phyloP scores from a whole-genome alignment of 2,888 invertebrate species.

The Cheilosia grossa region DNA sequence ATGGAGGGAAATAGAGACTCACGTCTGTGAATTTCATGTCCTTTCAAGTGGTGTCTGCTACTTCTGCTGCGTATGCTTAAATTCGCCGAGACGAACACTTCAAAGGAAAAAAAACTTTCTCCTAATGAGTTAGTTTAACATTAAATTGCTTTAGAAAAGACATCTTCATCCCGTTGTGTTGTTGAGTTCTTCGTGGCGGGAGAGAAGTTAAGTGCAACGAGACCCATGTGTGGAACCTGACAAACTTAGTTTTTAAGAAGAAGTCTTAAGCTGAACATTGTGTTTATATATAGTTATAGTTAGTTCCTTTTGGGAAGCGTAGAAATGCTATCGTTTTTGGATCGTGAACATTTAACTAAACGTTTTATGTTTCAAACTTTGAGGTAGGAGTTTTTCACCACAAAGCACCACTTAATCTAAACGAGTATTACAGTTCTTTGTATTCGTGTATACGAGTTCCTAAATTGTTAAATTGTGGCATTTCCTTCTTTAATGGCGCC shows the following conservation, averaged over 20 bases:
- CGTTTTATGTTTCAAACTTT: constrained; percentile 2
- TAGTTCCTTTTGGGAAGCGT: not conserved
- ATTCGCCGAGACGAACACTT: constrained; percentile 13
- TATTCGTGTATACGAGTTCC: too few relatives aligned
- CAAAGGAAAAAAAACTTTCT: constrained; percentile 35
- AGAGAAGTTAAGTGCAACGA: constrained; percentile 9
- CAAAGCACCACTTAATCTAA: not conserved
- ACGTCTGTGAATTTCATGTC: constrained; percentile 31
- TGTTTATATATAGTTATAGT: constrained; percentile 3
- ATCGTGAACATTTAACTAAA: constrained; percentile 15
- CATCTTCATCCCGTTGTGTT: constrained; percentile 23
- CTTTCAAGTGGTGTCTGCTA: constrained; percentile 35
- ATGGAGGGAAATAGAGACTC: constrained; percentile 20
- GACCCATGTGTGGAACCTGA: not conserved
- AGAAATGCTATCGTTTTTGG: not conserved
- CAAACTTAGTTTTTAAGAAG: not conserved
- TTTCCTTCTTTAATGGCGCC: too few relatives aligned
- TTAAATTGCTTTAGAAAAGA: constrained; percentile 28
- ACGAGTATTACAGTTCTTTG: not conserved
- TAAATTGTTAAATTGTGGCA: too few relatives aligned
- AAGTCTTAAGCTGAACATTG: constrained; percentile 5
- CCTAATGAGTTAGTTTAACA: constrained; percentile 49
- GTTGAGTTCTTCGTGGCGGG: not conserved
- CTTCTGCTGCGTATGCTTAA: not conserved
- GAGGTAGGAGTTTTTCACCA: not conserved